Evolutionary conservation across 2,888 invertebrate species (phyloP), one percentile per base, ranked within the genome.

Genomic region (Griposia aprilina): DNA sequence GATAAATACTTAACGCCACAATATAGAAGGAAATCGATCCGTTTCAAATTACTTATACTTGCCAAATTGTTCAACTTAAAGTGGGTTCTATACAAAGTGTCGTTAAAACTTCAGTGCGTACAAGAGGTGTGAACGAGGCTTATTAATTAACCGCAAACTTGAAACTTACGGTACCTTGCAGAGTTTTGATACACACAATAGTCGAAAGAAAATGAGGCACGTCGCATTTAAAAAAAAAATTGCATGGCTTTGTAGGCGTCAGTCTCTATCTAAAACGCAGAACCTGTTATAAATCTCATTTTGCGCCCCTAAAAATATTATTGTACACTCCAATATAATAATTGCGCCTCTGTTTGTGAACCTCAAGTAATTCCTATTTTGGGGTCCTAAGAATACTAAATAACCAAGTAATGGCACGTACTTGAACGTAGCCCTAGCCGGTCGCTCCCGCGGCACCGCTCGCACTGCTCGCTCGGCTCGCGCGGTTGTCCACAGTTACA

Each of bases 61-160:
- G 8, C 15, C 5, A 66, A 81, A 72, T 84, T 59, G 48, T 63
- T 66, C 52, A 68, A 75, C 52, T 74, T 66, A 45, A 81, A 65
- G 41, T 76, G 65, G 13, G 55, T 81, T 75, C 65, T 48, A n/a
- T 60, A 70, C 23, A 68, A 69, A 74, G 60, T 60, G 74, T 76
- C 70, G 66, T 82, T 74, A 77, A 36, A 86, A 77, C 72, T 79
- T 77, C 62, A 55, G 23, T 36, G 62, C 20, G 62, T 52, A 26
- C 4, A 50, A 48, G 60, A 79, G 81, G 83, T 87, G 79, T 73
- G 60, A 83, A 81, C 50, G 41, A n/a, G 71, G 55, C 30, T 74
- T 79, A 76, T 73, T 74, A 79, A 85, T 85, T 78, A 86, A 10
- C 23, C 52, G 48, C 20, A 60, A 71, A 30, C 62, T 70, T 62